Evolutionary conservation across 2,113 vertebrate species (phyloP), one percentile per base, ranked within the genome.

Genomic region (Mungos mungo): DNA sequence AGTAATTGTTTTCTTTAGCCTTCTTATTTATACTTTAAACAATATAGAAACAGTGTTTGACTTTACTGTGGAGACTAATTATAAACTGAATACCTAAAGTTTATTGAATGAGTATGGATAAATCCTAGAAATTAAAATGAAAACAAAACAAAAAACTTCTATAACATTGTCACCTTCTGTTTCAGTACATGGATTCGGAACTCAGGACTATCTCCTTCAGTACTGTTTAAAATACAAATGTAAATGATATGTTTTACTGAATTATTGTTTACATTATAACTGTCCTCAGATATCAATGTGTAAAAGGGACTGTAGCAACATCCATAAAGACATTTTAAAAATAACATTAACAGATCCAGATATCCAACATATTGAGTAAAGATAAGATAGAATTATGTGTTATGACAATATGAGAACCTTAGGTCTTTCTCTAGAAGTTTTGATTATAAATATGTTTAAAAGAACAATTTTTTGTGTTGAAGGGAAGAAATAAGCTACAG

Each of bases 21-120:
- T 94, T 41, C 10, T 96, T 50, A 60, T 85, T 88, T 88, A 47
- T 0, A 88, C n/a, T 94, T 97, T 92, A 88, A 90, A 85, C 25
- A 95, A 77, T 13, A 84, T 85, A 47, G 10, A 89, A 80, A 68
- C 0, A 38, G 3, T 38, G 14, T 77, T 88, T 91, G 19, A 65
- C 8, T 25, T 79, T 47, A 83, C 57, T 52, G 5, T 87, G 6
- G 65, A 63, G 29, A 88, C 84, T 88, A 95, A 4, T 41, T 88
- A 88, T 63, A 89, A 96, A 93, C 86, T 72, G 93, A 65, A 92
- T 47, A 95, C 2, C 52, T 79, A 47, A 89, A 93, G 8, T 68
- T 97, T 79, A 95, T 41, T 90, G 94, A 18, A 31, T 47, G 76
- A 85, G 5, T 86, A 88, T 41, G 29, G 29, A 23, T 93, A 72